Percentiles rank a stretch among this genome's conserved stretches.
Conservation (phyloP, 2,113 vertebrate species). For the Cyphomyrus discorhynchus region DNA sequence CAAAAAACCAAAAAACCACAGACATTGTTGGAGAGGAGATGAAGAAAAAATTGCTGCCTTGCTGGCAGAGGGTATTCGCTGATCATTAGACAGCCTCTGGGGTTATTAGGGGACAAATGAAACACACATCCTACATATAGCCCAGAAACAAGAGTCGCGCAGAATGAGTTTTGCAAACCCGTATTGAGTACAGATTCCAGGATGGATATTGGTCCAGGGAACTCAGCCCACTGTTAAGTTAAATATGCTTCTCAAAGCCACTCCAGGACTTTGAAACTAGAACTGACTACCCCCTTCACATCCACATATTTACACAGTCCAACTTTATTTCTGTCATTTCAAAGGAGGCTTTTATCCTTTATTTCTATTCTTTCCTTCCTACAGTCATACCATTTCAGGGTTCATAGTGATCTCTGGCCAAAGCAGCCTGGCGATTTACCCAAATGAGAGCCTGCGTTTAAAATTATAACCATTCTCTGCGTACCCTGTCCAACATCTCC, state of each 20-base stretch:
- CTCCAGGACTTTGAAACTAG: background rate
- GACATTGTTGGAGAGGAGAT: background rate
- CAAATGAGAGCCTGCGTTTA: background rate
- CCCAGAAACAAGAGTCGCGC: background rate
- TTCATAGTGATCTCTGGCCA: background rate
- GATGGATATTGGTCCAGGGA: background rate
- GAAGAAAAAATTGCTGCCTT: background rate
- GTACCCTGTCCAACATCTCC: background rate
- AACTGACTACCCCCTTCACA: background rate
- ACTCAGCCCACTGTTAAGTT: background rate
- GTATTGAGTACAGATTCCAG: background rate
- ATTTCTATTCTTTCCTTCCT: background rate
- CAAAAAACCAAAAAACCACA: background rate
- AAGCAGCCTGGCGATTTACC: background rate
- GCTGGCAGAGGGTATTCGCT: background rate
- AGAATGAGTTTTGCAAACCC: background rate
- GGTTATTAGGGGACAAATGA: background rate
- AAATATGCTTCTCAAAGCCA: background rate
- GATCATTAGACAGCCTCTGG: background rate
- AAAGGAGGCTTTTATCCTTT: background rate
- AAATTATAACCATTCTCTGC: background rate
- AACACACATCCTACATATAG: background rate
- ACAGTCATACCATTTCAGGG: background rate
- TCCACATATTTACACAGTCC: background rate
- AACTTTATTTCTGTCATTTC: background rate